These are phyloP conservation scores for Gasterosteus aculeatus DNA, from an alignment of 2,113 vertebrate genomes.

Conservation along the genomic window DNA sequence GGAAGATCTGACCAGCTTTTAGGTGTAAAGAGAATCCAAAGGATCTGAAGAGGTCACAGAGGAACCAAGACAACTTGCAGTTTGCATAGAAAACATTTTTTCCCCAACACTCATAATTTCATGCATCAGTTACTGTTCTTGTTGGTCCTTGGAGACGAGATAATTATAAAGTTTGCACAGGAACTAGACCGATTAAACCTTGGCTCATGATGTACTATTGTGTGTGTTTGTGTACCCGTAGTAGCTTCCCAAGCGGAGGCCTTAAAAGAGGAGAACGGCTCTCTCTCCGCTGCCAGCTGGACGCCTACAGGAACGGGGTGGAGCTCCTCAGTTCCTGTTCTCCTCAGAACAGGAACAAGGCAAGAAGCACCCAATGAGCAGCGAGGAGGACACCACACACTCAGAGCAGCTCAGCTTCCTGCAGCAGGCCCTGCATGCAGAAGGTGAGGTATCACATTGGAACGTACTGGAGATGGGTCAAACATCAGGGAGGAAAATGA, in stretches of 20 bases:
- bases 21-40: too few species aligned
- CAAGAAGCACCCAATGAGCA: conserved; percentile 81
- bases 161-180: not conserved
- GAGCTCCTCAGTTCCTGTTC: too few species aligned
- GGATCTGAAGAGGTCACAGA: too few species aligned
- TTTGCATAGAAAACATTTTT: too few species aligned
- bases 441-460: conserved; percentile 81
- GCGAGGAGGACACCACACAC: conserved; percentile 88
- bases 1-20: too few species aligned
- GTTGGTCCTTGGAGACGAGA: not conserved
- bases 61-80: too few species aligned
- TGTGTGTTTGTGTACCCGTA: not conserved
- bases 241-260: conserved; percentile 88
- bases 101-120: not conserved
- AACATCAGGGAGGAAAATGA: not conserved
- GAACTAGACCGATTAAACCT: not conserved
- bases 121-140: not conserved
- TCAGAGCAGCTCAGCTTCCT: conserved; percentile 93
- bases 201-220: not conserved
- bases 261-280: conserved; percentile 96
- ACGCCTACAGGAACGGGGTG: conserved; percentile 95
- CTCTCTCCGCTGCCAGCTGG: too few species aligned
- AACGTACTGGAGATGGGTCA: not conserved
- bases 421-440: conserved; percentile 93
- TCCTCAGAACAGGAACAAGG: too few species aligned